Percentiles rank a stretch among this genome's conserved stretches.
phyloP scores from a whole-genome alignment of 2,888 invertebrate species.

The Tridacna gigas region DNA sequence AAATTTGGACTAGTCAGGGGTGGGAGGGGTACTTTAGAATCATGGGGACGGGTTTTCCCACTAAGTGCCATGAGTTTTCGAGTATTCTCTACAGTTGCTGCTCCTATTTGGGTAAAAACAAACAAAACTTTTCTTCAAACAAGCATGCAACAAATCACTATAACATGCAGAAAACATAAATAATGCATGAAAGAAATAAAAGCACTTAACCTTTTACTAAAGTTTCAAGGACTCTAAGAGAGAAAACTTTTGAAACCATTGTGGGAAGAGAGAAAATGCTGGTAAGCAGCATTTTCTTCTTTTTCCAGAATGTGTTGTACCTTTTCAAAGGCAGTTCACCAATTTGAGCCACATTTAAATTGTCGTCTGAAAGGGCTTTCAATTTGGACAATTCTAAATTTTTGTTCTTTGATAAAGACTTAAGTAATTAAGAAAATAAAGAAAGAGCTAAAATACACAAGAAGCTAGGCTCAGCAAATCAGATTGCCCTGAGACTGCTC shows the following conservation, averaged over 20 bases:
- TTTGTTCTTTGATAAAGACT: too few relatives aligned
- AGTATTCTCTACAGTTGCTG: conserved; percentile 98
- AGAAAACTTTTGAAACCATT: background rate
- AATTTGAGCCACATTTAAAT: too few relatives aligned
- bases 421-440: too few relatives aligned
- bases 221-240: background rate
- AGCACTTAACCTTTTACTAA: background rate
- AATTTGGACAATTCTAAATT: too few relatives aligned
- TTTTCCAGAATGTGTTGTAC: background rate
- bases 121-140: background rate
- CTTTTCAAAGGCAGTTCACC: conserved; percentile 86
- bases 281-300: background rate
- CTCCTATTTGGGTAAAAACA: conserved; percentile 86
- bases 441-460: too few relatives aligned
- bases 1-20: conserved; percentile 76
- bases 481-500: too few relatives aligned
- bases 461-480: too few relatives aligned
- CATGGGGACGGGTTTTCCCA: conserved; percentile 84
- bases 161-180: conserved; percentile 17
- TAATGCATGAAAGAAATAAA: background rate
- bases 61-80: conserved; percentile 96
- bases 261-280: conserved; percentile 2
- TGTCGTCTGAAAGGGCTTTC: too few relatives aligned
- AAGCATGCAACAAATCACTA: conserved; percentile 17
- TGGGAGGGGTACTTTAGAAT: conserved; percentile 79